Conservation (phyloP, 2,888 invertebrate species). For the Branchellion lobata region DNA sequence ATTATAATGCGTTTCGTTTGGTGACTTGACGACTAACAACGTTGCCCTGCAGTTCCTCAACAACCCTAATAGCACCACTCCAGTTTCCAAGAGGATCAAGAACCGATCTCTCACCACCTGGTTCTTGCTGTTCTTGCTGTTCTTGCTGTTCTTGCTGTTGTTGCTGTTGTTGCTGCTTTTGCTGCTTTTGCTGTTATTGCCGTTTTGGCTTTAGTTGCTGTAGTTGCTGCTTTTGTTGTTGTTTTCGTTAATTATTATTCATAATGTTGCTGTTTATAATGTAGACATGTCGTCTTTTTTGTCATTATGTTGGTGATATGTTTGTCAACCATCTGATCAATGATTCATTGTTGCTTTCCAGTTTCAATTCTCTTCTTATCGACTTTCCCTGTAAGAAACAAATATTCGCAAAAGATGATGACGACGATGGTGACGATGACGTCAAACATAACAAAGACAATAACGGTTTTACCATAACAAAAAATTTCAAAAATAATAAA, state of each 20-base stretch:
- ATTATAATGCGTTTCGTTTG: no score
- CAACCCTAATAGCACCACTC: constrained; percentile 26
- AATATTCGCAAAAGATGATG: background rate
- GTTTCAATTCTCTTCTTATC: constrained; percentile 18
- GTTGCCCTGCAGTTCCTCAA: constrained; percentile 25
- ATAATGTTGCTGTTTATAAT: no score
- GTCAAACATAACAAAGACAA: constrained; percentile 2
- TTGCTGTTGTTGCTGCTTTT: background rate
- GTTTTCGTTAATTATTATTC: background rate
- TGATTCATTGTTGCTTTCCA: no score
- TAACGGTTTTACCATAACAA: background rate
- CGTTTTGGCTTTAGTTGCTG: background rate
- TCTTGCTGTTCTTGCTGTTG: background rate
- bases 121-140: background rate
- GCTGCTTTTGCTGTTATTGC: background rate
- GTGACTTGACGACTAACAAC: no score
- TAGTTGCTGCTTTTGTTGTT: background rate
- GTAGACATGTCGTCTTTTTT: no score
- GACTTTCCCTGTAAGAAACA: background rate
- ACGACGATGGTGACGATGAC: background rate
- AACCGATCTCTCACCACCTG: background rate
- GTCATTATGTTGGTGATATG: no score
- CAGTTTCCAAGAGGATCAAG: constrained; percentile 35
- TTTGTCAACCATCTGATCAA: no score
- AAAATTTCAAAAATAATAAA: no score